Evolutionary conservation across 2,888 invertebrate species (phyloP).

Genomic region (Ceramica pisi): DNA sequence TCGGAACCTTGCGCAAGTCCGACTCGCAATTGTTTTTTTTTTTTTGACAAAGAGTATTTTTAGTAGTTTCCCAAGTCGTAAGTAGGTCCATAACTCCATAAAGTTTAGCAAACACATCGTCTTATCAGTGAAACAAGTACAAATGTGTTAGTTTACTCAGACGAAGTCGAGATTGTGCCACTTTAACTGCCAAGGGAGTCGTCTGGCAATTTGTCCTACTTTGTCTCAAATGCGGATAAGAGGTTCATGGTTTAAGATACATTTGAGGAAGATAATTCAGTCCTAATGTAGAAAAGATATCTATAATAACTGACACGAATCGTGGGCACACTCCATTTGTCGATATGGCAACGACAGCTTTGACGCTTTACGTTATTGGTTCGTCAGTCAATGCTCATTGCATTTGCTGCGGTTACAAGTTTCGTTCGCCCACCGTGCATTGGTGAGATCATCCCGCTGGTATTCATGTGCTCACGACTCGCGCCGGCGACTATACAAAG

Average conservation of each 20-base stretch:
- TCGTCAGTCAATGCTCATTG: no score
- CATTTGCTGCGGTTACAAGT: no score
- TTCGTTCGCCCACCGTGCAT: no score
- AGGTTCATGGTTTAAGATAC: not conserved
- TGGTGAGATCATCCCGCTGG: no score
- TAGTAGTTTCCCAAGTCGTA: not conserved
- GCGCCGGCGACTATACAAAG: no score
- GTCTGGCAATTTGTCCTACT: constrained; percentile 32
- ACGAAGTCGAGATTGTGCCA: constrained; percentile 18
- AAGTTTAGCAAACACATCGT: constrained; percentile 6
- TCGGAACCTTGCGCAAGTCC: no score
- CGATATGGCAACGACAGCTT: no score
- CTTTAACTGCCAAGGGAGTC: constrained; percentile 35
- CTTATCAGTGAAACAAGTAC: constrained; percentile 12
- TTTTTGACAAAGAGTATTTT: not conserved
- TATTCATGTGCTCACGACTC: no score
- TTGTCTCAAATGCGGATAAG: constrained; percentile 1
- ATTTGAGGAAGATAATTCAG: constrained; percentile 1
- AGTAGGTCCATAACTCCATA: not conserved
- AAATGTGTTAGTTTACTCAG: constrained; percentile 38
- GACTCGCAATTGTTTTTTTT: not conserved
- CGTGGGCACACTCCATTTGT: no score
- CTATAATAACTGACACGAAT: no score
- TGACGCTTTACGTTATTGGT: no score
- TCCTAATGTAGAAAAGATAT: not conserved